A percentile compares a stretch with the other conserved stretches of the same genome.
Evolutionary conservation across 2,888 invertebrate genomes (phyloP).

Genomic region (Cephonodes hylas): DNA sequence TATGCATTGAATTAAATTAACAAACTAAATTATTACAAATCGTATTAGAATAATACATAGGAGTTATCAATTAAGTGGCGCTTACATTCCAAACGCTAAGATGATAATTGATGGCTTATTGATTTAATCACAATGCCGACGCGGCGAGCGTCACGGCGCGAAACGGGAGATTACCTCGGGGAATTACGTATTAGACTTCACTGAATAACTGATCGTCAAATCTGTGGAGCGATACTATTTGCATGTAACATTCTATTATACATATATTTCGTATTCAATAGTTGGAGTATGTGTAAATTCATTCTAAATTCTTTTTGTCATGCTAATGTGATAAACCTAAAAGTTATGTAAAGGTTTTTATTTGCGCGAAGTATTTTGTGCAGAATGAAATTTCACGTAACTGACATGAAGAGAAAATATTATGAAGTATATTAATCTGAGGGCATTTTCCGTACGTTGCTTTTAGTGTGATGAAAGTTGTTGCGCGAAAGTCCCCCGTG

Average conservation of each 20-base stretch:
- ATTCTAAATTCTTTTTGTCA: background rate
- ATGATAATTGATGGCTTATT: constrained; percentile 8
- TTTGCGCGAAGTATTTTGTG: constrained; percentile 6
- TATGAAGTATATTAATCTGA: constrained; percentile 74
- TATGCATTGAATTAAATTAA: background rate
- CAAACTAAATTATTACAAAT: background rate
- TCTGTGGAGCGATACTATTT: background rate
- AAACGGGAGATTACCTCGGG: background rate
- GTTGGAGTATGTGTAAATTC: background rate
- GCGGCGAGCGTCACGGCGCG: background rate
- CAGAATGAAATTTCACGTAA: constrained; percentile 14
- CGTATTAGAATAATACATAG: background rate
- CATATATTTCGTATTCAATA: background rate
- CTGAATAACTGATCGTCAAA: background rate
- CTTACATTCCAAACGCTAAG: background rate
- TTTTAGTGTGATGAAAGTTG: constrained; percentile 79
- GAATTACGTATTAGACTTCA: background rate
- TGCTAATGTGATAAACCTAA: background rate
- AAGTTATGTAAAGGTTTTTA: background rate
- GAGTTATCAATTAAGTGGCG: background rate
- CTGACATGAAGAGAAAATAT: constrained; percentile 51
- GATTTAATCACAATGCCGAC: constrained; percentile 5
- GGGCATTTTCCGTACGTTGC: constrained; percentile 73
- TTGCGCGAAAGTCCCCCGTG: constrained; percentile 68
- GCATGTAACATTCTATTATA: background rate